Base-by-base conservation (phyloP, 2,888 invertebrate genomes). In the Encarsia formosa region DNA sequence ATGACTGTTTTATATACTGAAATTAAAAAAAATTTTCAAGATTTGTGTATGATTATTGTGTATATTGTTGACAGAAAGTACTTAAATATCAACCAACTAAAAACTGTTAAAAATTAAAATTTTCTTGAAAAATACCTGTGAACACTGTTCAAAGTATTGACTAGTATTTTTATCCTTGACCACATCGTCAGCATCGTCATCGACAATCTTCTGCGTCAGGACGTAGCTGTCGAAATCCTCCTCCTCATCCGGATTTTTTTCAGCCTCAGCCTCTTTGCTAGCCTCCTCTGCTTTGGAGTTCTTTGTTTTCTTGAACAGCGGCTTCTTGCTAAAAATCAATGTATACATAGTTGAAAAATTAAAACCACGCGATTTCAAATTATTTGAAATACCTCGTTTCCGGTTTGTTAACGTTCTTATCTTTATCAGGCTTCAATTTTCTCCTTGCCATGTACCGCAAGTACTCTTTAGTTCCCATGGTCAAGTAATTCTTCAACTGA, bases 401-500 rank as follows among this genome's bases (percentile, higher is more conserved):
- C 1, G 46, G 77, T 0, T 81, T 82, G 22, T 52, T 58, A 4
- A 42, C 5, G 19, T 53, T 57, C 58, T 62, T 59, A 35, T 61
- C 58, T 45, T 65, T 64, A 48, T 57, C 58, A 37, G 51, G 54
- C 16, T 65, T 63, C 24, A 73, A 52, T 50, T 66, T 68, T 47
- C 59, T 69, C 54, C 61, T 53, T 13, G 67, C 65, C 51, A 70
- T 64, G 18, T 63, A 61, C 20, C 63, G 59, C 52, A 73, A 63
- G 59, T 67, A 70, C 52, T 66, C 61, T 4, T 64, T 60, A 16
- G 66, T 59, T 6, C 73, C 72, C 62, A 68, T 66, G 2, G 65
- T 71, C 41, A 74, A 62, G 49, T 63, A 69, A 59, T 70, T 71
- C 65, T 87, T 87, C 18, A 96, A 73, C 69, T 94, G 94, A 61